Evolutionary conservation across 2,797 vertebrate species (phyloP).

Genomic region (Propithecus deckenii): DNA sequence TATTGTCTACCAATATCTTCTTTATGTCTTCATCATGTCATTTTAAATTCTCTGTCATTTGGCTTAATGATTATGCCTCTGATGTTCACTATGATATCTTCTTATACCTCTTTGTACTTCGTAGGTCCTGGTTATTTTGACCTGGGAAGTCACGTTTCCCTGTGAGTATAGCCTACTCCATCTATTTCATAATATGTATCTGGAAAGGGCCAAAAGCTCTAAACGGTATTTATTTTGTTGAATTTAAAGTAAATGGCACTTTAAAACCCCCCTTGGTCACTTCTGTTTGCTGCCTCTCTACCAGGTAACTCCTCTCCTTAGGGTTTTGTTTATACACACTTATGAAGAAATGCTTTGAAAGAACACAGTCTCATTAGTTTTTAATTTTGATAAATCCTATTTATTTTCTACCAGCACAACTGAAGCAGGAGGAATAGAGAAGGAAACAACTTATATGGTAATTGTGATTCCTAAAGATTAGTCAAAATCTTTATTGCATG

Average conservation of each 20-base stretch:
- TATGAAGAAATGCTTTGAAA: not conserved
- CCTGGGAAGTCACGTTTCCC: not conserved
- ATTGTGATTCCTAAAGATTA: not conserved
- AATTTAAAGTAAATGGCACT: not conserved
- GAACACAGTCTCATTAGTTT: not conserved
- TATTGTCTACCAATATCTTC: not conserved
- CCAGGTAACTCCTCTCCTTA: not conserved
- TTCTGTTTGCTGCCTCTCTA: not conserved
- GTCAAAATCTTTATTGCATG: not conserved
- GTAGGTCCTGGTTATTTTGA: not conserved
- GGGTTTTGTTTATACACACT: not conserved
- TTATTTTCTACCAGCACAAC: not conserved
- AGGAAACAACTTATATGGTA: not conserved
- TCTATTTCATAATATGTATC: not conserved
- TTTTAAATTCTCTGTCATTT: not conserved
- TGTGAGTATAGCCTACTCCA: not conserved
- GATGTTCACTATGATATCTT: not conserved
- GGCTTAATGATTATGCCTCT: not conserved
- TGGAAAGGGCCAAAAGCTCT: not conserved
- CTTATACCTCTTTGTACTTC: not conserved
- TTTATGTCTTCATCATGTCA: not conserved
- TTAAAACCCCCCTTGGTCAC: not conserved
- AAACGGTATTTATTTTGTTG: not conserved
- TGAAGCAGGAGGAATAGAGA: not conserved
- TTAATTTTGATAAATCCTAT: not conserved